Base-by-base conservation (phyloP, 1,140 invertebrate genomes). In the Lutraria rhynchaena region DNA sequence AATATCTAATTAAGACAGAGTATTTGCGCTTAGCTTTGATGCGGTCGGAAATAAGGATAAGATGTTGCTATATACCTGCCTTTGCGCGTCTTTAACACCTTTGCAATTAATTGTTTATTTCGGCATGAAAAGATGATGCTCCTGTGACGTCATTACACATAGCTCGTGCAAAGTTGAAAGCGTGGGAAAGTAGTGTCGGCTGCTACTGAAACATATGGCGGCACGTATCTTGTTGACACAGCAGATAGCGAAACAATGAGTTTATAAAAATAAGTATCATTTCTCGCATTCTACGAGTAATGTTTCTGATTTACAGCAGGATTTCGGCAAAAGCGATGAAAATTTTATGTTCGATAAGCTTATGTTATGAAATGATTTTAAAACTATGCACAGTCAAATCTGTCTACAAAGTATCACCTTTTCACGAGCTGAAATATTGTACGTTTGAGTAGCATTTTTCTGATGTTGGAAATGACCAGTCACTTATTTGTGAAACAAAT, bases 231-330 rank as follows among this genome's bases (percentile, higher is more conserved):
- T 67, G 63, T 67, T 67, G 63, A 67, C 44, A 27, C 63, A 46
- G 63, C 41, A 67, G 63, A 67, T 67, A 46, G 31, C 37, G 3
- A 67, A 67, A 67, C 63, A 67, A 67, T 67, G 63, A 49, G 60
- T 63, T 7, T 35, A 41, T 41, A 24, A 63, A 63, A 63, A 41
- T 7, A 22, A n/a, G 22, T 19, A 41, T 41, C 37, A 41, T 41
- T 41, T 5, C 37, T 41, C 5, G 37, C 37, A 41, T 41, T 41
- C 37, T 41, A 7, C 15, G 37, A 41, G 5, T 7, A 41, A 41
- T 41, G 15, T 5, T 41, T 41, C 37, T 41, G 37, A 41, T 7
- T 41, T 7, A 41, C 5, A 7, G 37, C 15, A 15, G 15, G 37
- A 41, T 41, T 41, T 41, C n/a, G n/a, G n/a, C n/a, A n/a, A n/a